These are phyloP conservation scores for Periophthalmus modestus DNA, from an alignment of 2,113 vertebrate species.

Conservation along the genomic window DNA sequence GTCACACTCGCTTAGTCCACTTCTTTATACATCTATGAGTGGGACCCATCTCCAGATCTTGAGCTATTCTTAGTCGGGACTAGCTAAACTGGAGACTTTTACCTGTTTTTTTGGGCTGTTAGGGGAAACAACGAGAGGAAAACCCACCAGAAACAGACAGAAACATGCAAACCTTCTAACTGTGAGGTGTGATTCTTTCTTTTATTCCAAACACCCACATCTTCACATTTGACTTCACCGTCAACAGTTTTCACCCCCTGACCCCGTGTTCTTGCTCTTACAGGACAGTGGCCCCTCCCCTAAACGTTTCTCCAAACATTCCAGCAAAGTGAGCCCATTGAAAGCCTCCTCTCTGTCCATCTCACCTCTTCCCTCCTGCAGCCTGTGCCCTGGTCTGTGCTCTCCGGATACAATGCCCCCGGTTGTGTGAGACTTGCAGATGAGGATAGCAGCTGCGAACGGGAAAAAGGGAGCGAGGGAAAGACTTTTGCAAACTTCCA, in stretches of 20 bases:
- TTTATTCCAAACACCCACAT: too few relatives aligned
- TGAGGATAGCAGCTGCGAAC: constrained; percentile 20
- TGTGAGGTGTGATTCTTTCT: too few relatives aligned
- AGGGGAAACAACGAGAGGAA: too few relatives aligned
- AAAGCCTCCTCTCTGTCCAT: constrained; percentile 27
- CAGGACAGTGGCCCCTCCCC: constrained; percentile 67
- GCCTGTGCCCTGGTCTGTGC: background rate
- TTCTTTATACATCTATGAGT: too few relatives aligned
- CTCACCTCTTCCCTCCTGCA: constrained; percentile 35
- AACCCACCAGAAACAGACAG: too few relatives aligned
- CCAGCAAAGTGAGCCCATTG: constrained; percentile 68
- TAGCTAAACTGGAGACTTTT: too few relatives aligned
- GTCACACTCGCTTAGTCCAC: too few relatives aligned
- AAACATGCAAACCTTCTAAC: too few relatives aligned
- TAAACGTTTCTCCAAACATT: constrained; percentile 81
- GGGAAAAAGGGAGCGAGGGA: background rate
- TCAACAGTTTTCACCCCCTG: background rate
- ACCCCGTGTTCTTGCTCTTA: constrained; percentile 22
- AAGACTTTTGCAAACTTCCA: constrained; percentile 2
- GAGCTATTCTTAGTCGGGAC: too few relatives aligned
- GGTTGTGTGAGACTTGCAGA: background rate
- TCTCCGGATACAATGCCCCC: background rate
- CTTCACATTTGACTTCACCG: background rate
- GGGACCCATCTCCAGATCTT: background rate
- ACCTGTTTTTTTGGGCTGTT: too few relatives aligned